Base-by-base conservation (phyloP, 1,140 invertebrate species). In the Penaeus chinensis region DNA sequence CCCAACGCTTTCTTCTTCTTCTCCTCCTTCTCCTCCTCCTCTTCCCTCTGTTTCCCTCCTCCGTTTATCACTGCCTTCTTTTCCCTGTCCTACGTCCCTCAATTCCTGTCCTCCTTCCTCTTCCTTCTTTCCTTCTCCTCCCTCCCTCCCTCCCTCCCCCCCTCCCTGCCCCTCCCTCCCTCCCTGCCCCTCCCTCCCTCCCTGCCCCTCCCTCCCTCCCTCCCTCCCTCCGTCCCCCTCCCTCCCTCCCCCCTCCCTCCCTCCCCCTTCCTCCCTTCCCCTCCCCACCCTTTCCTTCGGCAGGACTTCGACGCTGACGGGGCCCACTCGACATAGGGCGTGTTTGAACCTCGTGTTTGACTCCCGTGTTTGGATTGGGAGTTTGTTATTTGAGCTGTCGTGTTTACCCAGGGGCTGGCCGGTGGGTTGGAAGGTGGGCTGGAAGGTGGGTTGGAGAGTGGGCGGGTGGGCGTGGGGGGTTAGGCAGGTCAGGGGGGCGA, bases 381-480 rank as follows among this genome's bases (percentile, higher is more conserved):
- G 85, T 87, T 87, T 87, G 85, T 87, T 87, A 81, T 87, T 87
- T 87, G 85, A 87, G 60, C 80, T 54, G 62, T 74, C n/a, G 79
- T 82, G 85, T 87, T 87, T 87, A 81, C 77, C 63, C 81, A 83
- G 80, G 82, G 82, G 85, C 85, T 74, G 54, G 54, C 71, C 27
- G 80, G 85, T n/a, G 79, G 85, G 54, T 63, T 66, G 71, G 65
- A 80, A 69, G 42, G 78, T 42, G 42, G 19, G 80, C 54, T 61
- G 84, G 83, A 71, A 32, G 37, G 54, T 42, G 71, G 80, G 60
- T 22, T 74, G 84, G 83, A 71, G 27, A 62, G 54, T 42, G 71
- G 80, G 54, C 32, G 80, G 60, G 80, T 20, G 60, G 62, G 22
- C 32, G 60, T 61, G 24, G 32, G 79, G 47, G 22, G 37, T 20